These are phyloP conservation scores for Archaeoteleia sp. DNA, from an alignment of 2,888 invertebrate genomes.

Conservation along the genomic window DNA sequence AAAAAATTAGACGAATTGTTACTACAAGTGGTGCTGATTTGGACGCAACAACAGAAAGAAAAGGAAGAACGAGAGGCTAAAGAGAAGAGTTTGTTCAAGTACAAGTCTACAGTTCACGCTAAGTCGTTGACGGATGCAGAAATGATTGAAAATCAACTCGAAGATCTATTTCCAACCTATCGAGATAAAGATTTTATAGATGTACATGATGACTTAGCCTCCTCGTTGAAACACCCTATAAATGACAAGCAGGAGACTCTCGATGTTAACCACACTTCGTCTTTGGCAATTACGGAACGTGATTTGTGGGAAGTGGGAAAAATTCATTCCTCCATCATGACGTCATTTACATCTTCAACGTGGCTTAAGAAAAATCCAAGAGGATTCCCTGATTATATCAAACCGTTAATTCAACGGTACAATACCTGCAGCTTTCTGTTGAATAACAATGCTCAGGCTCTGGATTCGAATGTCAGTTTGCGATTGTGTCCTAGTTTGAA, in stretches of 20 bases:
- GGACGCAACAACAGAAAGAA: conserved; percentile 86
- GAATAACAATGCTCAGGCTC: conserved; percentile 76
- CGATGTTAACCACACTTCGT: too few species aligned
- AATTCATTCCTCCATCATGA: conserved; percentile 79
- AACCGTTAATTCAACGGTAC: conserved; percentile 79
- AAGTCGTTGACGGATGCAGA: conserved; percentile 83
- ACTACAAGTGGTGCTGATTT: conserved; percentile 80
- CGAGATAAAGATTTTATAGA: conserved; percentile 83
- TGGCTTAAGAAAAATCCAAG: conserved; percentile 76
- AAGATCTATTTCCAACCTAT: conserved; percentile 82
- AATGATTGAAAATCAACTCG: conserved; percentile 80
- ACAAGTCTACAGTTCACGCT: conserved; percentile 80
- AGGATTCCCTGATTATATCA: conserved; percentile 73
- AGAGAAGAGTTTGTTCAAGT: conserved; percentile 86
- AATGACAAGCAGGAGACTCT: too few species aligned
- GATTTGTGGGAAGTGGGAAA: conserved; percentile 79
- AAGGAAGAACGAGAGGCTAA: conserved; percentile 82
- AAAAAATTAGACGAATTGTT: conserved; percentile 77
- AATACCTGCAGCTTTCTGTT: conserved; percentile 78
- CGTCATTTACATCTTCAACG: conserved; percentile 78
- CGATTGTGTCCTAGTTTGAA: conserved; percentile 78
- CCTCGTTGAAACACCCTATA: too few species aligned
- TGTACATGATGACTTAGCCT: too few species aligned
- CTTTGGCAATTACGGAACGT: conserved; percentile 66
- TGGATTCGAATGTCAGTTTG: conserved; percentile 78